These are phyloP conservation scores for Tetramorium parvispinum DNA, from an alignment of 1,140 invertebrate genomes.

Conservation along the genomic window DNA sequence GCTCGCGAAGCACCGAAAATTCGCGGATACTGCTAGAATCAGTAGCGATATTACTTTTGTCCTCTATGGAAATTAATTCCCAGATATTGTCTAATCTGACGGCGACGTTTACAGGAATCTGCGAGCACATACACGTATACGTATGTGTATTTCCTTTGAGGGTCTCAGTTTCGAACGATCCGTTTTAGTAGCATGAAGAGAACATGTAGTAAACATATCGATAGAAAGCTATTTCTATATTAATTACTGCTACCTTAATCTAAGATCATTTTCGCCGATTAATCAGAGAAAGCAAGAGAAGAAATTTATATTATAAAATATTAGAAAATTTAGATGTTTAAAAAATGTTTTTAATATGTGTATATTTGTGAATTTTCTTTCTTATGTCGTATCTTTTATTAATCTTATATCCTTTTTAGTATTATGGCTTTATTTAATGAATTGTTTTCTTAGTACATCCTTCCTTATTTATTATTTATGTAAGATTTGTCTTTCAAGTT, in stretches of 20 bases:
- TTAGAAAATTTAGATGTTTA: neutral
- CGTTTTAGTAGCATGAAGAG: slow-evolving; percentile 2
- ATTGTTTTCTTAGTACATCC: neutral
- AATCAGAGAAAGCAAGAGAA: neutral
- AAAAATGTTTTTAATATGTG: neutral
- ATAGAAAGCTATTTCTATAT: neutral
- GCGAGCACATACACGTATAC: neutral
- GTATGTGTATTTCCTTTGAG: slow-evolving; percentile 33
- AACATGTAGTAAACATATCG: neutral
- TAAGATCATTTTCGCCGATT: neutral
- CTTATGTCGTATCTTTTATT: neutral
- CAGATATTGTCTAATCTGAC: slow-evolving; percentile 51
- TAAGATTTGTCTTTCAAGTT: neutral
- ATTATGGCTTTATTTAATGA: neutral
- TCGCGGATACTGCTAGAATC: slow-evolving; percentile 40
- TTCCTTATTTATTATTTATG: neutral
- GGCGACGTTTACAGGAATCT: slow-evolving; percentile 7
- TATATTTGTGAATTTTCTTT: neutral
- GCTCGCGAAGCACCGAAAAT: slow-evolving; percentile 59
- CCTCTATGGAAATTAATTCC: slow-evolving; percentile 54
- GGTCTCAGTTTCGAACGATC: slow-evolving; percentile 20
- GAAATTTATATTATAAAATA: neutral
- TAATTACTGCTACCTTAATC: slow-evolving; percentile 21
- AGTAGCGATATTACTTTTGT: slow-evolving; percentile 47
- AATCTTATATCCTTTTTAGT: neutral